Evolutionary conservation across 2,113 vertebrate genomes (phyloP), one percentile per base, ranked within the genome.

Genomic region (Microtus oregoni): DNA sequence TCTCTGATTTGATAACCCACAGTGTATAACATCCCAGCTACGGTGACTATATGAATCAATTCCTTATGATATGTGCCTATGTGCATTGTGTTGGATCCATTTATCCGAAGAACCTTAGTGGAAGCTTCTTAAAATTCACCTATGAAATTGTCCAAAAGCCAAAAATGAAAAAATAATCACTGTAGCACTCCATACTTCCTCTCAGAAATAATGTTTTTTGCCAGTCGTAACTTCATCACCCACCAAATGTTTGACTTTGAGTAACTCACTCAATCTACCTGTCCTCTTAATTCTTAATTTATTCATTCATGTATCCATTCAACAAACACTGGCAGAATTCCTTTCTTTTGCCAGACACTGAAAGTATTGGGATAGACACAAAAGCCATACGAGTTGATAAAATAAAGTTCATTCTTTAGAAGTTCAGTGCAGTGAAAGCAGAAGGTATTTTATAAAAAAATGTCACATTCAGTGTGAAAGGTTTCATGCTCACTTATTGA

Each of bases 181-280:
- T 63, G 0, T 77, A 83, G 88, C 41, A 65, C 58, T 79, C 91
- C 70, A 89, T 72, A 76, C 28, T 78, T 90, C 68, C 58, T 72
- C 2, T 65, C 52, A n/a, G 65, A 91, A 93, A 82, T 35, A 79
- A 89, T 26, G 5, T 35, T 88, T 79, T 15, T 47, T 92, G 38
- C 7, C 12, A 75, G 63, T 92, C 26, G 72, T 78, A 38, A 78
- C 4, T 75, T 13, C 30, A 24, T 67, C 65, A 30, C 50, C 68
- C 82, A 67, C n/a, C 67, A 77, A 19, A 82, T 67, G 52, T 90
- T 90, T 86, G 22, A 68, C 38, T 11, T 95, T 94, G 83, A 87
- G n/a, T 92, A 83, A 96, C 87, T 96, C 78, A 63, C 58, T 95
- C 50, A 32, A 28, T 76, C 38, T 73, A 61, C 61, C 79, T 76